Evolutionary conservation across 2,888 invertebrate species (phyloP).

Genomic region (Drosophila quinaria): DNA sequence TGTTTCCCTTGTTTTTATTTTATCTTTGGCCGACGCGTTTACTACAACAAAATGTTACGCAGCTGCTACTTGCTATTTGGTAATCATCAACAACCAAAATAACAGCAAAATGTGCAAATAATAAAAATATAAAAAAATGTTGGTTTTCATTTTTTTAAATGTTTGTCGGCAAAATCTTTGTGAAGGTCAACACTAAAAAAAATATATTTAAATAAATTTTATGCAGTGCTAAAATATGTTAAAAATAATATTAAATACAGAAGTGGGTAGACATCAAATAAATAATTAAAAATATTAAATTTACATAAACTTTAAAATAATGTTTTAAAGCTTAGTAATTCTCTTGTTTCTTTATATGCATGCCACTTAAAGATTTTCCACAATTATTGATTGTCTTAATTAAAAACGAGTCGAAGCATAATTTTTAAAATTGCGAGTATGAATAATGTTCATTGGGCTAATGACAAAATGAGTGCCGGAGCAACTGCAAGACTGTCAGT

Average conservation of each 20-base stretch:
- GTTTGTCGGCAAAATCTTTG: constrained; percentile 34
- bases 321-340: constrained; percentile 14
- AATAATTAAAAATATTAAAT: too few relatives aligned
- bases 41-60: constrained; percentile 65
- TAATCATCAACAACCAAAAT: constrained; percentile 37
- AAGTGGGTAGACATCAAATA: neutral
- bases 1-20: constrained; percentile 32
- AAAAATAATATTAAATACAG: neutral
- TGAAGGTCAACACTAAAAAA: constrained; percentile 32
- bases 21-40: constrained; percentile 42
- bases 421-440: constrained; percentile 31
- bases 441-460: constrained; percentile 57
- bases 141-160: constrained; percentile 18
- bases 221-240: constrained; percentile 15
- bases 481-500: constrained; percentile 25
- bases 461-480: constrained; percentile 62
- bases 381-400: constrained; percentile 70
- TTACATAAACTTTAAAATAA: too few relatives aligned
- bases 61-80: constrained; percentile 50
- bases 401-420: constrained; percentile 44
- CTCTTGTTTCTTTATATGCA: neutral
- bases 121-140: constrained; percentile 55
- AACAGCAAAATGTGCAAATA: constrained; percentile 65
- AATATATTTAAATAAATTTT: constrained; percentile 24
- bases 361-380: constrained; percentile 49